Evolutionary conservation across 1,140 invertebrate species (phyloP).

Genomic region (Brachionus paranguensis): DNA sequence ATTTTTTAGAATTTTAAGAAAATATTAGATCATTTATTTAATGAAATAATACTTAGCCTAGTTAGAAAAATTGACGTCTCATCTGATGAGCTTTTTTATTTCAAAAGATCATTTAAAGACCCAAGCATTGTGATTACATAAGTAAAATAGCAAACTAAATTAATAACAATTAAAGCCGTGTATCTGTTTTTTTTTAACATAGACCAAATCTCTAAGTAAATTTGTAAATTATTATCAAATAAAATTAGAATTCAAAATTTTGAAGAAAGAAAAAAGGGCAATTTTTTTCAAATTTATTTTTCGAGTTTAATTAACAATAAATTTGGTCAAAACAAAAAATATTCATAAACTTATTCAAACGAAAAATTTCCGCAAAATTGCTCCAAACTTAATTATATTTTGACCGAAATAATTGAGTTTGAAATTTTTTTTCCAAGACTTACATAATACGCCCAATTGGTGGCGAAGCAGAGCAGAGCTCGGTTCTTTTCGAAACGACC

Average conservation of each 20-base stretch:
- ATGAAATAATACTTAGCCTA: neutral
- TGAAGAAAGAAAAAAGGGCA: neutral
- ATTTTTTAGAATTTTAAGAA: too few species aligned
- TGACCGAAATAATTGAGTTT: neutral
- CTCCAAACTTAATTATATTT: neutral
- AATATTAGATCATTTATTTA: too few species aligned
- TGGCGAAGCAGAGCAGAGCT: neutral
- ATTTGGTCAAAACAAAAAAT: neutral
- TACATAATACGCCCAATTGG: neutral
- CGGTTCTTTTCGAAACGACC: neutral
- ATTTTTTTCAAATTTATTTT: neutral
- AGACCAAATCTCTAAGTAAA: neutral
- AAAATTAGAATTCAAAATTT: neutral
- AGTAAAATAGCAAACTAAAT: neutral
- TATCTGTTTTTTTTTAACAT: neutral
- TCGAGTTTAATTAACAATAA: neutral
- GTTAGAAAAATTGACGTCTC: neutral
- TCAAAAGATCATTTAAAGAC: neutral
- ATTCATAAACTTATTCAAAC: neutral
- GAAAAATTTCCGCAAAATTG: neutral
- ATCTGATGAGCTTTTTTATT: neutral
- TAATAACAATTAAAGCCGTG: neutral
- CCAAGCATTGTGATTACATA: neutral
- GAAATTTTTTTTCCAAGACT: neutral
- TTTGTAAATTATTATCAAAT: neutral